Conservation (phyloP, 2,888 invertebrate genomes). For the Nemurella pictetii region DNA sequence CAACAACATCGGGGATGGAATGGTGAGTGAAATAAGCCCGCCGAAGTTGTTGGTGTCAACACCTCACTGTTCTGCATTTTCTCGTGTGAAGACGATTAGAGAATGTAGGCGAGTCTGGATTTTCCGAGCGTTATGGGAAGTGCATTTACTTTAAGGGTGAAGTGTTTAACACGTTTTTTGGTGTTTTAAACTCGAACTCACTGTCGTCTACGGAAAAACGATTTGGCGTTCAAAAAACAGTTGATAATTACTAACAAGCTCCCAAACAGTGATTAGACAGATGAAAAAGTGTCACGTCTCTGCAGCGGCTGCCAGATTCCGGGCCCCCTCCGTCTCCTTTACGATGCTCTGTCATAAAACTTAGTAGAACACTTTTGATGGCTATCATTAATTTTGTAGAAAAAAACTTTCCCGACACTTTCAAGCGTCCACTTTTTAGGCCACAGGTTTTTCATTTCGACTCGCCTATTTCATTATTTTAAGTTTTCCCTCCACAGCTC, state of each 20-base stretch:
- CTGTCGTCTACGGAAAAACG: neutral
- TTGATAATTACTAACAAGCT: neutral
- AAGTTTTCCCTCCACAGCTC: neutral
- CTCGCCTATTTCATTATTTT: neutral
- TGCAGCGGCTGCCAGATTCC: neutral
- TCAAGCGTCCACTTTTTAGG: neutral
- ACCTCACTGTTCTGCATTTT: too few species aligned
- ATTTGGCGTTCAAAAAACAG: neutral
- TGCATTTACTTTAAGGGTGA: neutral
- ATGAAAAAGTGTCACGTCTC: neutral
- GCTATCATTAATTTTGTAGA: slow-evolving; percentile 5
- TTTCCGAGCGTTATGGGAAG: too few species aligned
- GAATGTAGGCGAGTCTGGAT: too few species aligned
- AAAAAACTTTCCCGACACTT: slow-evolving; percentile 14
- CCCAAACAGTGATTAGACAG: neutral
- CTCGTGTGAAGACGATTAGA: too few species aligned
- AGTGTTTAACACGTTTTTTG: neutral
- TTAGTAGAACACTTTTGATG: neutral
- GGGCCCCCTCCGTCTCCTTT: neutral
- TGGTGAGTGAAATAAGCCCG: slow-evolving; percentile 70
- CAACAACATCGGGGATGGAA: slow-evolving; percentile 83
- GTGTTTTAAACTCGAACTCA: neutral
- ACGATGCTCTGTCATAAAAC: slow-evolving; percentile 4
- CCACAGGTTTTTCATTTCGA: neutral
- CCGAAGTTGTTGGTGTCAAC: too few species aligned